A percentile compares a stretch with the other conserved stretches of the same genome.
Evolutionary conservation across 2,797 vertebrate species (phyloP).

Genomic region (Muraenolepis orangiensis): DNA sequence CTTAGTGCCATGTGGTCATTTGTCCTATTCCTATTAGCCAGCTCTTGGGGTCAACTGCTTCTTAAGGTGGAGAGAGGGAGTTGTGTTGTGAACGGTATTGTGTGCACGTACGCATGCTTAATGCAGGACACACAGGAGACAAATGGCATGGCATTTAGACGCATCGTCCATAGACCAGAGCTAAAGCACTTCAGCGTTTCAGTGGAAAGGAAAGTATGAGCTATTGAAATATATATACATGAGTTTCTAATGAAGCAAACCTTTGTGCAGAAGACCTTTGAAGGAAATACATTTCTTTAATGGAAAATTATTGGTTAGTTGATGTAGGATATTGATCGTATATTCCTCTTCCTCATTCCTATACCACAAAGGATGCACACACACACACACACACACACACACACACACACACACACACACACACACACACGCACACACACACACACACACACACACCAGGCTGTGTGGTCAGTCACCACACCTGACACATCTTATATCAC

Average conservation of each 20-base stretch:
- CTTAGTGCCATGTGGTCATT: background rate
- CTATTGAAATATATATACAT: background rate
- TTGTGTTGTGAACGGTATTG: background rate
- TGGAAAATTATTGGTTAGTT: too few relatives aligned
- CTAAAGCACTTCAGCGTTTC: background rate
- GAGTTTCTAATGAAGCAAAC: too few relatives aligned
- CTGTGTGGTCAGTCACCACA: background rate
- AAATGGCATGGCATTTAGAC: background rate
- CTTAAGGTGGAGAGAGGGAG: too few relatives aligned
- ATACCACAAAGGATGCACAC: background rate
- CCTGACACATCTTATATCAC: background rate
- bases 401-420: too few relatives aligned
- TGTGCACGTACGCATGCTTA: background rate
- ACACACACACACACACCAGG: background rate
- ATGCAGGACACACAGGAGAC: background rate
- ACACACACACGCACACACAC: too few relatives aligned
- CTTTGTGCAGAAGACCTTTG: too few relatives aligned
- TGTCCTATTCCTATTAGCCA: too few relatives aligned
- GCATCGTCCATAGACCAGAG: background rate
- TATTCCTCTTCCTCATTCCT: background rate
- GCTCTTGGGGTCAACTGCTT: too few relatives aligned
- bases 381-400: too few relatives aligned
- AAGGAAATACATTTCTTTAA: too few relatives aligned
- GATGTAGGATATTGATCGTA: background rate
- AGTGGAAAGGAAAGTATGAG: background rate